Percentiles rank a stretch among this genome's conserved stretches.
Conservation (phyloP, 2,888 invertebrate genomes). For the Chorisops tibialis region DNA sequence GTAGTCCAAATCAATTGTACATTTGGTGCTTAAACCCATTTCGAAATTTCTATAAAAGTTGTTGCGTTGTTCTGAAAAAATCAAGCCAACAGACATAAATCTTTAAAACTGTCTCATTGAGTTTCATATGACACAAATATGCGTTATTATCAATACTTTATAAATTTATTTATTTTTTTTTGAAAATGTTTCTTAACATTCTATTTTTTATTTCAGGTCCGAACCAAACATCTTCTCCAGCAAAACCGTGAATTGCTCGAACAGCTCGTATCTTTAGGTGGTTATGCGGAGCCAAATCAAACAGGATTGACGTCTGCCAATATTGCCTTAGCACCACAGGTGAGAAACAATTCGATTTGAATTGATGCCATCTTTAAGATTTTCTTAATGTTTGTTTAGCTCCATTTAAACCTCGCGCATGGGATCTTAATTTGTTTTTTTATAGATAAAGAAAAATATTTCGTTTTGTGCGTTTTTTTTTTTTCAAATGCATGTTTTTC, state of each 20-base stretch:
- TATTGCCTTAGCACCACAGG: conserved; percentile 66
- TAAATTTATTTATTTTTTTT: too few species aligned
- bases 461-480: conserved; percentile 11
- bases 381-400: conserved; percentile 2
- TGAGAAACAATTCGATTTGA: conserved; percentile 40
- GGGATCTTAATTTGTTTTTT: conserved; percentile 14
- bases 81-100: too few species aligned
- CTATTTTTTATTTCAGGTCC: conserved; percentile 58
- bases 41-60: too few species aligned
- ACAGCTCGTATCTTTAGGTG: conserved; percentile 87
- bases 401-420: conserved; percentile 15
- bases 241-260: conserved; percentile 94
- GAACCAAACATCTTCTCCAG: conserved; percentile 89
- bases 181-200: too few species aligned
- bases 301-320: conserved; percentile 55
- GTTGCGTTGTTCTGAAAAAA: too few species aligned
- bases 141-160: too few species aligned
- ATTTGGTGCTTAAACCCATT: too few species aligned
- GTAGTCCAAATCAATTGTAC: too few species aligned
- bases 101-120: too few species aligned
- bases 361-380: conserved; percentile 24
- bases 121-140: too few species aligned
- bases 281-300: conserved; percentile 82
- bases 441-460: conserved; percentile 6
- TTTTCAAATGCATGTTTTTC: conserved; percentile 17